Conservation (phyloP, 2,113 vertebrate species). For the Marcusenius ussheri region DNA sequence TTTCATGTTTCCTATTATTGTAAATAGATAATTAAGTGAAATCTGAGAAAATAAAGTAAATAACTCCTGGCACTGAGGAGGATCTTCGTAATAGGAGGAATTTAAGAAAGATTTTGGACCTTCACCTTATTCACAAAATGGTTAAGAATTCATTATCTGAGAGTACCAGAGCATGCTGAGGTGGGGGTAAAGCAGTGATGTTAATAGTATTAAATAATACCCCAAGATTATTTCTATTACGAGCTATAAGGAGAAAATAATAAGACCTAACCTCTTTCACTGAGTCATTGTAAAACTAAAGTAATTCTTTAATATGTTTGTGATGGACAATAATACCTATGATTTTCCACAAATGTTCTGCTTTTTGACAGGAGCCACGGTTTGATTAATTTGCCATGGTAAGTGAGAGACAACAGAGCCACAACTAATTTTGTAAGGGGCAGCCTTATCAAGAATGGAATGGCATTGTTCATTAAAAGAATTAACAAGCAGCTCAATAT, state of each 20-base stretch:
- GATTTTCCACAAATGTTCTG: not conserved
- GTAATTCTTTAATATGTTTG: not conserved
- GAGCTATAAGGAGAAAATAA: not conserved
- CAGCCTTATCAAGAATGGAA: not conserved
- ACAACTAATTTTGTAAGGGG: not conserved
- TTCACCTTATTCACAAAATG: not conserved
- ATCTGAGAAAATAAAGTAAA: not conserved
- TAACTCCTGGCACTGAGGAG: not conserved
- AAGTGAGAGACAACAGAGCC: not conserved
- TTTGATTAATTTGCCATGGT: not conserved
- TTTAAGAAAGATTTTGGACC: not conserved
- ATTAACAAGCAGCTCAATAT: not conserved
- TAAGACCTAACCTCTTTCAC: not conserved
- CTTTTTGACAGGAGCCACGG: not conserved
- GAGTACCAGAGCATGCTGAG: not conserved
- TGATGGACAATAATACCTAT: too few species aligned
- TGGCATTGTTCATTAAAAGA: not conserved
- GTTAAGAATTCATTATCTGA: not conserved
- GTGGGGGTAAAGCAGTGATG: not conserved
- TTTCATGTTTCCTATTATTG: not conserved
- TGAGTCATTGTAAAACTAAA: not conserved
- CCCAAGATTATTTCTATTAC: not conserved
- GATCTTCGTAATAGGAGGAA: not conserved
- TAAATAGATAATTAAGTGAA: not conserved
- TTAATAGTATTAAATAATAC: not conserved